A percentile compares a stretch with the other conserved stretches of the same genome.
phyloP scores from a whole-genome alignment of 1,140 invertebrate genomes.

The Formica exsecta region DNA sequence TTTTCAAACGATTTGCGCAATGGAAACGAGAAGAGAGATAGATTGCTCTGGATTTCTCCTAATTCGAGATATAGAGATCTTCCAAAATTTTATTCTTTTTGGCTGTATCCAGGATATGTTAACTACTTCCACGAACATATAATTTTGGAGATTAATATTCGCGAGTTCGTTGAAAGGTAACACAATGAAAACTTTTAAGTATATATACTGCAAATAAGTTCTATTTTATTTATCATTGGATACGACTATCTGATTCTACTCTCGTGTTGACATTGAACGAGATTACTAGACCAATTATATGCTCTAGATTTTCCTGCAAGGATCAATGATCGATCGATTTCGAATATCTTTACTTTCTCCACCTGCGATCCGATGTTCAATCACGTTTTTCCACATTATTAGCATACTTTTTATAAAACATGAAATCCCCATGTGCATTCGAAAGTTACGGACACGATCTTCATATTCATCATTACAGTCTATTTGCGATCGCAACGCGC shows the following conservation, averaged over 20 bases:
- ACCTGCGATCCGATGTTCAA: background rate
- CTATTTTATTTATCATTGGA: background rate
- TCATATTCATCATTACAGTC: conserved; percentile 11
- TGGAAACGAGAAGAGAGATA: too few species aligned
- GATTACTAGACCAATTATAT: background rate
- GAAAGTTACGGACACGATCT: conserved; percentile 27
- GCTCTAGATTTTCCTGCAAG: background rate
- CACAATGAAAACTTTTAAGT: too few species aligned
- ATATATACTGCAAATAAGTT: background rate
- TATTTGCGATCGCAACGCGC: background rate
- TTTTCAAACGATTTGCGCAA: too few species aligned
- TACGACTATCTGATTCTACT: background rate
- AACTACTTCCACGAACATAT: too few species aligned
- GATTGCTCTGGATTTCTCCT: too few species aligned
- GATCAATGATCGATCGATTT: conserved; percentile 29
- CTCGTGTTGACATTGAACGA: background rate
- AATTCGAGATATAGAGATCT: too few species aligned
- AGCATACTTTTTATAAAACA: conserved; percentile 34
- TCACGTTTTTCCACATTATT: conserved; percentile 11
- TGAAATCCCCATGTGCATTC: conserved; percentile 4
- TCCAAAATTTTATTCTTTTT: too few species aligned
- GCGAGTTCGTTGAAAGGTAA: background rate
- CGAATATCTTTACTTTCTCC: conserved; percentile 36
- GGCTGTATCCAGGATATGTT: too few species aligned
- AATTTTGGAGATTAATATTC: too few species aligned